These are phyloP conservation scores for Drosophila percnosoma DNA, from an alignment of 2,888 invertebrate genomes.

Conservation along the genomic window DNA sequence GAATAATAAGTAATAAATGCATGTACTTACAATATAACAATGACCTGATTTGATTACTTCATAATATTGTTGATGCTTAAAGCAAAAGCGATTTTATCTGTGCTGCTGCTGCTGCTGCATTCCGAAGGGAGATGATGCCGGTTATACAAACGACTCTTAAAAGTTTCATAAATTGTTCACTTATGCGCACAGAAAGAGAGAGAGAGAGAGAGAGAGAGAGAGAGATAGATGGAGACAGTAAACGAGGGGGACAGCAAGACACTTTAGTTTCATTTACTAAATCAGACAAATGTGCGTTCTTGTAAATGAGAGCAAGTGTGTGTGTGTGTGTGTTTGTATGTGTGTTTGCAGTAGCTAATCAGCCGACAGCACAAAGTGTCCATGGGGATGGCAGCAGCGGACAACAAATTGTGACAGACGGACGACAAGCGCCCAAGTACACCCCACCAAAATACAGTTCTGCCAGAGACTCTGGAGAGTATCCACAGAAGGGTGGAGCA, in stretches of 20 bases:
- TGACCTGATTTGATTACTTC: slow-evolving; percentile 43
- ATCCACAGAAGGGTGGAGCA: neutral
- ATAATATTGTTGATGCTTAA: slow-evolving; percentile 37
- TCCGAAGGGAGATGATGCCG: slow-evolving; percentile 16
- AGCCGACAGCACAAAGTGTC: slow-evolving; percentile 48
- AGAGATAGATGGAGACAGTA: neutral
- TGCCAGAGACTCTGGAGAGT: neutral
- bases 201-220: neutral
- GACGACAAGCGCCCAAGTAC: slow-evolving; percentile 20
- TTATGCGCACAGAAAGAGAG: slow-evolving; percentile 31
- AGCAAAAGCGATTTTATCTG: slow-evolving; percentile 40
- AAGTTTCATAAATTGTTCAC: slow-evolving; percentile 67
- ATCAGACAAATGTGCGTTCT: slow-evolving; percentile 1
- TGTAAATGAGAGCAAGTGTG: neutral
- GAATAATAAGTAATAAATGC: slow-evolving; percentile 51
- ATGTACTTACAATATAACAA: slow-evolving; percentile 31
- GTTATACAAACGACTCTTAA: slow-evolving; percentile 21
- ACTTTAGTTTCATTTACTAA: slow-evolving; percentile 30
- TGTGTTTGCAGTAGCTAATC: slow-evolving; percentile 66
- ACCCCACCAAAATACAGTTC: slow-evolving; percentile 21
- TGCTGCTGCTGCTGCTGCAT: slow-evolving; percentile 1
- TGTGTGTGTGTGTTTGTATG: slow-evolving; percentile 13
- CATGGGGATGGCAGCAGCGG: slow-evolving; percentile 46
- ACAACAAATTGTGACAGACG: slow-evolving; percentile 59
- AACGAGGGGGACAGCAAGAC: neutral